phyloP scores from a whole-genome alignment of 2,888 invertebrate genomes.

The Sussaba pulchella region DNA sequence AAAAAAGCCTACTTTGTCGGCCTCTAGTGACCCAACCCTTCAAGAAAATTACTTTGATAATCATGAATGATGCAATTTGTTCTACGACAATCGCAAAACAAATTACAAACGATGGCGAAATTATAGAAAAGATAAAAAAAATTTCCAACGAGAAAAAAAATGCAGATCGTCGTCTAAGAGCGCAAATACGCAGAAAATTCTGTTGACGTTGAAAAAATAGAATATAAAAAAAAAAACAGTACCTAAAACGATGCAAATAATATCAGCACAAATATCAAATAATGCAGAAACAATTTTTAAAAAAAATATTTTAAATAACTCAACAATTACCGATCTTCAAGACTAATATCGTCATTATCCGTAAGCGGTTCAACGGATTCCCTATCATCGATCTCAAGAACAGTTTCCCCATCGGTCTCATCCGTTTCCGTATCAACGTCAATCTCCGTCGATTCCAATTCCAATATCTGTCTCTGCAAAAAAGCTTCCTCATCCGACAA shows the following conservation, averaged over 20 bases:
- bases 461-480: conserved; percentile 91
- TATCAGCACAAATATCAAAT: not conserved
- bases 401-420: conserved; percentile 90
- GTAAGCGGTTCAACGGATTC: conserved; percentile 72
- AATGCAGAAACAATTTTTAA: not conserved
- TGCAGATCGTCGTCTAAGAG: no score
- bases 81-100: not conserved
- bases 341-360: conserved; percentile 78
- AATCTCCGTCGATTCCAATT: conserved; percentile 90
- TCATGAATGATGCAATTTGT: no score
- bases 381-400: conserved; percentile 84
- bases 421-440: conserved; percentile 94
- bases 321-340: conserved; percentile 78
- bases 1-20: no score
- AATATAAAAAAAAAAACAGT: no score
- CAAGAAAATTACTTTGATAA: no score
- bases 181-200: no score
- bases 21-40: no score
- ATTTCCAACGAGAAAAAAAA: no score
- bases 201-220: no score
- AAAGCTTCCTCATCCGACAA: conserved; percentile 91
- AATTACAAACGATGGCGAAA: no score
- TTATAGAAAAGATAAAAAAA: no score
- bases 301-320: not conserved
- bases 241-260: no score